Evolutionary conservation across 2,888 invertebrate genomes (phyloP).

Genomic region (Dimorphilus gyrociliatus): DNA sequence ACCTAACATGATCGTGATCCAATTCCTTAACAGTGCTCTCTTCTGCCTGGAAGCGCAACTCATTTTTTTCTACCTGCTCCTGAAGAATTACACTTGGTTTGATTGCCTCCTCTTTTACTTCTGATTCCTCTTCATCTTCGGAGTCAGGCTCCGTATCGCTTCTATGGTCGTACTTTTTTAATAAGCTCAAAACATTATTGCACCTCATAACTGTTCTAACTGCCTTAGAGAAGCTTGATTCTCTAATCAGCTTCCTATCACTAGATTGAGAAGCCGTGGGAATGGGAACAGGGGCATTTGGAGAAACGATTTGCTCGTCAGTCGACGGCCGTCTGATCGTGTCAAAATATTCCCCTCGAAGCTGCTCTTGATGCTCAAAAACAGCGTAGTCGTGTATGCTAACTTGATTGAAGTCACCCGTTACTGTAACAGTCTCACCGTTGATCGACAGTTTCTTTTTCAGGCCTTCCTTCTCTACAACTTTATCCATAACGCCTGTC

Average conservation of each 20-base stretch:
- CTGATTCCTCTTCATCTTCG: conserved; percentile 6
- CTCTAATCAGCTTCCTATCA: conserved; percentile 2
- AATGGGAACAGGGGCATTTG: not conserved
- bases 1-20: no score
- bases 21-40: no score
- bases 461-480: no score
- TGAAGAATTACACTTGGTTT: no score
- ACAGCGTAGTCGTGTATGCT: conserved; percentile 32
- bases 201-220: conserved; percentile 18
- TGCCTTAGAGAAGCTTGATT: conserved; percentile 21
- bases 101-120: not conserved
- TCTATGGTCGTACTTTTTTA: conserved; percentile 11
- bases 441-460: no score
- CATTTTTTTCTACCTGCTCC: no score
- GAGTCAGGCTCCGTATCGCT: conserved; percentile 12
- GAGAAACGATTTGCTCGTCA: conserved; percentile 3
- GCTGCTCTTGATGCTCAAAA: conserved; percentile 24
- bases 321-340: not conserved
- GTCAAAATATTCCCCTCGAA: conserved; percentile 5
- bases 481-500: no score
- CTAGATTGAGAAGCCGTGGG: not conserved
- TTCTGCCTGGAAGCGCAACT: no score
- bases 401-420: conserved; percentile 16
- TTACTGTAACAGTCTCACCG: no score
- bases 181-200: conserved; percentile 18